These are phyloP conservation scores for Nomada ferruginata DNA, from an alignment of 2,888 invertebrate genomes.

Conservation along the genomic window DNA sequence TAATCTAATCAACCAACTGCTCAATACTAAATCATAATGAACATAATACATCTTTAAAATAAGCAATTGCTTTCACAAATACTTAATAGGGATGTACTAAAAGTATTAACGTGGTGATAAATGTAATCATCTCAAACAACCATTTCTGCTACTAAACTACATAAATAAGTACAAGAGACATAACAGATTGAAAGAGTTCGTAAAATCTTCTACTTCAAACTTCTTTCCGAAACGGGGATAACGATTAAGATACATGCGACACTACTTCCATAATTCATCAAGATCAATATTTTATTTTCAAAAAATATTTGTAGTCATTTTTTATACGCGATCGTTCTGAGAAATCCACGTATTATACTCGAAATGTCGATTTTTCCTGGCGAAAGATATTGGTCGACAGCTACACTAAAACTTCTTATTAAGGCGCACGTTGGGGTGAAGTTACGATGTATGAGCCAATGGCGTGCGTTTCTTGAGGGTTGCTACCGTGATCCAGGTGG, in stretches of 20 bases:
- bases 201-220: too few relatives aligned
- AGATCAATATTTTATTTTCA: constrained; percentile 13
- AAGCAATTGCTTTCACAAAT: neutral
- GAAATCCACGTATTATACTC: constrained; percentile 15
- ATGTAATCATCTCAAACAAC: too few relatives aligned
- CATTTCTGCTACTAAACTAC: too few relatives aligned
- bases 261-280: neutral
- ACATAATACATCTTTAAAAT: neutral
- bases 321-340: constrained; percentile 16
- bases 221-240: neutral
- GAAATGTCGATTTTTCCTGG: constrained; percentile 20
- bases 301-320: constrained; percentile 1
- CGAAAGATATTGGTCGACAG: constrained; percentile 66
- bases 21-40: neutral
- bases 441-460: constrained; percentile 67
- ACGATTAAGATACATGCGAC: neutral
- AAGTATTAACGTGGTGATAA: too few relatives aligned
- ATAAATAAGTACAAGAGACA: neutral
- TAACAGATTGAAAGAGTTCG: too few relatives aligned
- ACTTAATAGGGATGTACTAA: too few relatives aligned
- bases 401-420: constrained; percentile 72
- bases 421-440: constrained; percentile 37
- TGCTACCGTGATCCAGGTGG: constrained; percentile 67
- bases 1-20: neutral
- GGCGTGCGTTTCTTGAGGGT: constrained; percentile 52